Conservation (phyloP, 2,113 vertebrate species). For the Hystrix cristata region DNA sequence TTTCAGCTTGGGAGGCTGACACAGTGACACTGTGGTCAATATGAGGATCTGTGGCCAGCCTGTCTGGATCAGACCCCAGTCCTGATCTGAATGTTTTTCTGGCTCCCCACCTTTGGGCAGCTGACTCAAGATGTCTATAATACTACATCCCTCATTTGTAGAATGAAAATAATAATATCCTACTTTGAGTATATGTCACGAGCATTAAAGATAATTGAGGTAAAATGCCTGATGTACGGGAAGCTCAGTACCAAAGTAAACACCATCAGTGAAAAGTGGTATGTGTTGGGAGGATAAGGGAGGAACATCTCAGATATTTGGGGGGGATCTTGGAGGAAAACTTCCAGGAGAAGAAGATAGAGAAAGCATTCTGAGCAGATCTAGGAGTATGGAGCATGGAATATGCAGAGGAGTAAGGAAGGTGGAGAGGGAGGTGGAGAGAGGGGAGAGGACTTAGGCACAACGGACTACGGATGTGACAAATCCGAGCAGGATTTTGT, state of each 20-base stretch:
- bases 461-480: not conserved
- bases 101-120: not conserved
- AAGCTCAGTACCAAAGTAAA: not conserved
- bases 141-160: not conserved
- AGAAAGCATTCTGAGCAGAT: not conserved
- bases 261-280: not conserved
- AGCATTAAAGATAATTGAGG: not conserved
- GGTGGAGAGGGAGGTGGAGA: accelerated
- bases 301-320: accelerated
- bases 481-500: not conserved
- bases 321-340: not conserved
- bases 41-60: not conserved
- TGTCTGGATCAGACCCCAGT: not conserved
- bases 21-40: not conserved
- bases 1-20: not conserved
- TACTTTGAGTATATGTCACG: not conserved
- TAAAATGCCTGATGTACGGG: not conserved
- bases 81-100: not conserved
- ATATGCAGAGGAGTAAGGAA: not conserved
- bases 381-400: not conserved
- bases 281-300: not conserved
- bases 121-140: not conserved
- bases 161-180: not conserved
- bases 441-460: not conserved
- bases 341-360: not conserved